Evolutionary conservation across 2,888 invertebrate genomes (phyloP), one percentile per base, ranked within the genome.

Genomic region (Dolomedes plantarius): DNA sequence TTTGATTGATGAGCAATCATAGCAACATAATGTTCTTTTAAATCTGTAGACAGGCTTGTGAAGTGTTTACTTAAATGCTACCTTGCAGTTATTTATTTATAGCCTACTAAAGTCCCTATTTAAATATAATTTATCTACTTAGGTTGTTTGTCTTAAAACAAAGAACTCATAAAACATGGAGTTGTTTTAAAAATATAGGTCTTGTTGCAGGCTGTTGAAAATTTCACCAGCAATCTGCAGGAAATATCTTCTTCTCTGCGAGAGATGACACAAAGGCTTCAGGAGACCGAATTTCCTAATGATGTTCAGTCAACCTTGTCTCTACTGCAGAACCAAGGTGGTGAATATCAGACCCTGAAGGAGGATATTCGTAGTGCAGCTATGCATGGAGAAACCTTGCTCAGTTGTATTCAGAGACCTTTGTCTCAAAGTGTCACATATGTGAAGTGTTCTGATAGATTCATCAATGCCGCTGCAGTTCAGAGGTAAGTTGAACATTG

Each of bases 241-340:
- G 95, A 96, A 90, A 96, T 98, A 81, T 97, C 98, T 27, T 93
- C 94, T 88, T 95, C 95, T 89, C 92, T 98, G 90, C 96, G 96
- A 90, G 94, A 94, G 88, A 97, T 98, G 91, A 97, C 97, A 90
- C 95, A 95, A 90, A 94, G 95, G 89, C 95, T 98, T 89, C 95
- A 96, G 89, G 97, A 97, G 92, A 95, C 92, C 13, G 97, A 97
- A 92, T 95, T 98, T 92, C 98, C 98, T 19, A 98, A 98, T 92
- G 97, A 97, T 91, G 97, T 97, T 36, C 94, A 95, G 90, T 95
- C 96, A 89, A 98, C 98, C 88, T 95, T 96, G 92, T 94, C 95
- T 90, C 93, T 98, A 90, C 93, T 98, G 90, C 94, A 95, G 91
- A 94, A 95, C 90, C 98, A 97, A 92, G 95, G 95, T 91, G 88